These are phyloP conservation scores for Ypsolopha sequella DNA, from an alignment of 2,888 invertebrate genomes.

Conservation along the genomic window DNA sequence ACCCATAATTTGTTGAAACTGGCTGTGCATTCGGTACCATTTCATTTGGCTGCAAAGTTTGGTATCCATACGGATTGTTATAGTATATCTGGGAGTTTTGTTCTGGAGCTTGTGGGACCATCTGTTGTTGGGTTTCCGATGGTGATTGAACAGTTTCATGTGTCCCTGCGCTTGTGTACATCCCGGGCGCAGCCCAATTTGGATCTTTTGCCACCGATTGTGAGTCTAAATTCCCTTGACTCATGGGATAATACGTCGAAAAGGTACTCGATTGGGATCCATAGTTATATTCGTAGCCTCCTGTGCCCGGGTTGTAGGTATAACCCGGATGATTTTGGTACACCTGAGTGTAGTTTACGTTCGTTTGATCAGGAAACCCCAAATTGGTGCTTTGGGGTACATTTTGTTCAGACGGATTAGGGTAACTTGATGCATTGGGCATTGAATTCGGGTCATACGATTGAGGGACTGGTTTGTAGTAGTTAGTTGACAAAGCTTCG, in stretches of 20 bases:
- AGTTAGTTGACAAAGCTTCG: slow-evolving; percentile 32
- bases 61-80: slow-evolving; percentile 62
- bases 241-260: slow-evolving; percentile 20
- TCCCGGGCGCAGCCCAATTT: slow-evolving; percentile 34
- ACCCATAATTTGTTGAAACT: slow-evolving; percentile 38
- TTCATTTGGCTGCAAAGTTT: slow-evolving; percentile 40
- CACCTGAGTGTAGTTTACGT: slow-evolving; percentile 28
- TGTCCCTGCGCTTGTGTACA: slow-evolving; percentile 61
- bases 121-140: slow-evolving; percentile 35
- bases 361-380: slow-evolving; percentile 24
- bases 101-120: slow-evolving; percentile 13
- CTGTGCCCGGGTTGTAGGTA: slow-evolving; percentile 65
- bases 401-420: slow-evolving; percentile 19
- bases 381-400: slow-evolving; percentile 15
- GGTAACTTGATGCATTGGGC: not conserved
- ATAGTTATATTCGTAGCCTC: slow-evolving; percentile 72
- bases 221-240: slow-evolving; percentile 27
- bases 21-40: slow-evolving; percentile 23
- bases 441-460: slow-evolving; percentile 11
- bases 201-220: slow-evolving; percentile 27
- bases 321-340: slow-evolving; percentile 74
- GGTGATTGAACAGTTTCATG: slow-evolving; percentile 61
- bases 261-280: slow-evolving; percentile 67
- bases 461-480: not conserved
- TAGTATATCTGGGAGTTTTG: slow-evolving; percentile 46